A percentile compares a stretch with the other conserved stretches of the same genome.
Evolutionary conservation across 2,888 invertebrate species (phyloP).

Genomic region (Branchipolynoe longqiensis): DNA sequence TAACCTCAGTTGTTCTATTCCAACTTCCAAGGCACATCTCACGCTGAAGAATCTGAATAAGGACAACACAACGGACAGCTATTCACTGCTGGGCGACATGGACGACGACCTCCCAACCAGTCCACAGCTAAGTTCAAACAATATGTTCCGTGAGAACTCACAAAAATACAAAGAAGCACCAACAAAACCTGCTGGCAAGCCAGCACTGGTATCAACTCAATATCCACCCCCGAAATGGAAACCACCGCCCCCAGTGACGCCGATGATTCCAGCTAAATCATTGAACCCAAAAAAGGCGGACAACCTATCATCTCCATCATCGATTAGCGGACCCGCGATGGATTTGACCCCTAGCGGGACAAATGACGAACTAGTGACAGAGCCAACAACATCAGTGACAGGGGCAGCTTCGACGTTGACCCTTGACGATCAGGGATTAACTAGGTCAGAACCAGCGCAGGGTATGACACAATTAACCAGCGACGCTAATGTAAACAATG

Average conservation of each 20-base stretch:
- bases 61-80: background rate
- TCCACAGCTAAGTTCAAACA: background rate
- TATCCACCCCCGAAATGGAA: background rate
- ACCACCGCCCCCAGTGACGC: background rate
- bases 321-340: too few relatives aligned
- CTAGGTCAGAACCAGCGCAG: too few relatives aligned
- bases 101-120: slow-evolving; percentile 10
- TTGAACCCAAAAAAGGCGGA: background rate
- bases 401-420: too few relatives aligned
- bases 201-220: background rate
- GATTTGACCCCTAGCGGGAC: too few relatives aligned
- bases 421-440: too few relatives aligned
- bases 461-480: too few relatives aligned
- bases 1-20: too few relatives aligned
- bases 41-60: background rate
- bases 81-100: slow-evolving; percentile 6
- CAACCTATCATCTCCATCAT: too few relatives aligned
- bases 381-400: too few relatives aligned
- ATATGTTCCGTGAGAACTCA: background rate
- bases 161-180: background rate
- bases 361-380: too few relatives aligned
- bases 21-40: background rate
- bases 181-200: background rate
- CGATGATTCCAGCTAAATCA: background rate
- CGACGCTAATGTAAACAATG: too few relatives aligned